Conservation (phyloP, 2,113 vertebrate species). For the Pseudois nayaur region DNA sequence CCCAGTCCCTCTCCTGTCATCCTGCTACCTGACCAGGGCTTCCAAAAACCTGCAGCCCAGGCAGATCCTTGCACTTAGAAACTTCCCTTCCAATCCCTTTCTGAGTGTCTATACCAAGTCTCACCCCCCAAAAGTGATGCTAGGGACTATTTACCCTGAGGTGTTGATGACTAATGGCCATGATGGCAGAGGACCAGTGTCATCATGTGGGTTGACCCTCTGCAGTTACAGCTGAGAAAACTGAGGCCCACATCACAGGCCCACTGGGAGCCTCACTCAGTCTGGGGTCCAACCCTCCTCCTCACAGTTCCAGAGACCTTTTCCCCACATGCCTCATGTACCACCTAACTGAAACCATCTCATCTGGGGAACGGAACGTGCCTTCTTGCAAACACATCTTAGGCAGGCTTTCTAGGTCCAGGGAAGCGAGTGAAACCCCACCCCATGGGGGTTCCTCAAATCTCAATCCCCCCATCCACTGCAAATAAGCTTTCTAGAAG, state of each 20-base stretch:
- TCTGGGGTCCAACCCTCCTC: no score
- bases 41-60: background rate
- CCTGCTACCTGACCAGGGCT: background rate
- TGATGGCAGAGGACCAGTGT: background rate
- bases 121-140: background rate
- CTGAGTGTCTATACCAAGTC: background rate
- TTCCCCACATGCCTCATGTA: no score
- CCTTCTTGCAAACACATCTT: background rate
- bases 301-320: no score
- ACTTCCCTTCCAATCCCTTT: background rate
- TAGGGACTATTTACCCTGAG: rapidly evolving
- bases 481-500: background rate
- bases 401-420: background rate
- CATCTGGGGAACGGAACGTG: background rate
- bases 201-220: background rate
- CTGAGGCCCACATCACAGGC: rapidly evolving
- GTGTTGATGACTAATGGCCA: background rate
- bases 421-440: background rate
- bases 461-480: rapidly evolving
- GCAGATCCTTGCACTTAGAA: background rate
- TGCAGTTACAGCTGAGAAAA: background rate
- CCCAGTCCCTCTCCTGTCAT: no score
- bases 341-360: background rate
- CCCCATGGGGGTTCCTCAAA: background rate
- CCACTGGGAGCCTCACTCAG: background rate